Percentiles rank a stretch among this genome's conserved stretches.
These are phyloP conservation scores for Littorina saxatilis DNA, from an alignment of 1,140 invertebrate genomes.

Conservation along the genomic window DNA sequence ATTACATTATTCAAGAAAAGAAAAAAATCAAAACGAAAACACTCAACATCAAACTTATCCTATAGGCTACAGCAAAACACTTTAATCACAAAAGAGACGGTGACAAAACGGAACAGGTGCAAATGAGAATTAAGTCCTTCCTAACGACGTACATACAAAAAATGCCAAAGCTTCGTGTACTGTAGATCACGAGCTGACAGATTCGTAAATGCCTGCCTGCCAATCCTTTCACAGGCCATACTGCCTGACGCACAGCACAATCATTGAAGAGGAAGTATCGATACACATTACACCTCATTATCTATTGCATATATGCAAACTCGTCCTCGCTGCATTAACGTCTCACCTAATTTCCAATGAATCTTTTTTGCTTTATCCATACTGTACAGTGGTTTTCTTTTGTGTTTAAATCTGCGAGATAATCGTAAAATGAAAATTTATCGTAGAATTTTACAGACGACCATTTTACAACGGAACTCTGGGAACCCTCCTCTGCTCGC, in stretches of 20 bases:
- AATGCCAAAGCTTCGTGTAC: no score
- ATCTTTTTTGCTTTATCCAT: not conserved
- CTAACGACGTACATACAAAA: no score
- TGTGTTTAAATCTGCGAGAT: not conserved
- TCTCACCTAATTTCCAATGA: not conserved
- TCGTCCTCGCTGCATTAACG: not conserved
- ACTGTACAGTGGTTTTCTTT: not conserved
- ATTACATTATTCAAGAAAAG: no score
- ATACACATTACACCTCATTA: slow-evolving; percentile 24
- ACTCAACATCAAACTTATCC: no score
- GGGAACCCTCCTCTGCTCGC: slow-evolving; percentile 34
- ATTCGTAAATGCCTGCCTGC: not conserved
- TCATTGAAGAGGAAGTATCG: slow-evolving; percentile 34
- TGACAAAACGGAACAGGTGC: no score
- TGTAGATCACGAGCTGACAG: no score
- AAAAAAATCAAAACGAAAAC: no score
- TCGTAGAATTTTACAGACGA: slow-evolving; percentile 37
- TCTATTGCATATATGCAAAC: slow-evolving; percentile 5
- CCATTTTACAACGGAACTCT: slow-evolving; percentile 41
- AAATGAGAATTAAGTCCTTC: no score
- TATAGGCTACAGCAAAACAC: no score
- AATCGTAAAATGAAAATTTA: slow-evolving; percentile 39
- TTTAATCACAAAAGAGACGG: no score
- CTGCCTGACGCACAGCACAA: not conserved
- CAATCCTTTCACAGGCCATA: slow-evolving; percentile 1